These are phyloP conservation scores for Oreortyx pictus DNA, from an alignment of 2,797 vertebrate genomes.

Conservation along the genomic window DNA sequence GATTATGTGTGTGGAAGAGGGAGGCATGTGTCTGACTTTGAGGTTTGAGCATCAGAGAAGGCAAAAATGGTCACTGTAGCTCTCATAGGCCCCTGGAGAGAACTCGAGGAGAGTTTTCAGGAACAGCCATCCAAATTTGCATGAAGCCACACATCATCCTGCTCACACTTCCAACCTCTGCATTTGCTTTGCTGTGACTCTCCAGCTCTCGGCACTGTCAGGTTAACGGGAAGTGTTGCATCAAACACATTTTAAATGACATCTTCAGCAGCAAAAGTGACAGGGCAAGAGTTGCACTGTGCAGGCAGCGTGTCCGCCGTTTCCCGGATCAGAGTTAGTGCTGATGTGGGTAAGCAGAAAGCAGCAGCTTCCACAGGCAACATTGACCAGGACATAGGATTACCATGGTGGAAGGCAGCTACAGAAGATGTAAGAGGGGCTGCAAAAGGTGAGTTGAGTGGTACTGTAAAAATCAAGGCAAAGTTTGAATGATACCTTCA, in stretches of 20 bases:
- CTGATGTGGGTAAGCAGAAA: accelerated
- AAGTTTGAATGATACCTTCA: neutral
- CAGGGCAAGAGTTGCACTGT: neutral
- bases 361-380: neutral
- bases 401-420: neutral
- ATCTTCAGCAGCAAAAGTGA: neutral
- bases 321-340: neutral
- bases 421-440: neutral
- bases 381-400: neutral
- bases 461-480: neutral
- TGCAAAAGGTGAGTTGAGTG: neutral
- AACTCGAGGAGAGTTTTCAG: neutral
- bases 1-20: neutral
- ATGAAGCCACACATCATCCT: neutral
- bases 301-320: neutral
- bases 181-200: neutral
- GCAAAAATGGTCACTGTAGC: neutral
- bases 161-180: neutral
- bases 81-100: neutral
- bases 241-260: neutral
- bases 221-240: neutral
- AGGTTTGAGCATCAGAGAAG: neutral
- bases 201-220: neutral
- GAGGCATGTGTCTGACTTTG: neutral
- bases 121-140: neutral